Percentiles rank a stretch among this genome's conserved stretches.
Conservation (phyloP, 1,140 invertebrate genomes). For the Drosophila prosaltans region DNA sequence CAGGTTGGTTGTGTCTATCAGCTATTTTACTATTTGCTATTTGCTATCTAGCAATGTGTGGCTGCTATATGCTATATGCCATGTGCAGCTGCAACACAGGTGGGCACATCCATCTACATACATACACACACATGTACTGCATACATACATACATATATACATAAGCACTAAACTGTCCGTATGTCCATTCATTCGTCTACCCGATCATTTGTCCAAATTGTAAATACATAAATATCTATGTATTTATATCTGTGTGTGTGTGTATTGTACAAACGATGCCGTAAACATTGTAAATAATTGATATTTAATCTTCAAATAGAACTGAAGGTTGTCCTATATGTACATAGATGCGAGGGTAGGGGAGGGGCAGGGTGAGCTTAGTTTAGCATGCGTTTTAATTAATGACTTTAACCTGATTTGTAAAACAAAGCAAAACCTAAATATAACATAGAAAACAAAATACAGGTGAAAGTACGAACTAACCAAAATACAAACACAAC, state of each 20-base stretch:
- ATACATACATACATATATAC: too few relatives aligned
- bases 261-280: too few relatives aligned
- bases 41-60: slow-evolving; percentile 13
- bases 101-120: background rate
- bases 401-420: slow-evolving; percentile 60
- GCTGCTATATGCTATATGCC: slow-evolving; percentile 1
- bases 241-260: too few relatives aligned
- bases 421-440: slow-evolving; percentile 55
- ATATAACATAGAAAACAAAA: slow-evolving; percentile 40
- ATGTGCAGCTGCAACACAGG: slow-evolving; percentile 11
- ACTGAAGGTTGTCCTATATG: background rate
- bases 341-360: background rate
- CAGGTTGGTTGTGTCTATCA: slow-evolving; percentile 50
- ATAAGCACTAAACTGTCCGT: too few relatives aligned
- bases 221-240: background rate
- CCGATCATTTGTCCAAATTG: background rate
- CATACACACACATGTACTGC: too few relatives aligned
- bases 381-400: slow-evolving; percentile 44
- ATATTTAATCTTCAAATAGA: slow-evolving; percentile 3
- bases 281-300: background rate
- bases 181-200: background rate
- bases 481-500: slow-evolving; percentile 39
- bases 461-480: slow-evolving; percentile 57
- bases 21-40: background rate
- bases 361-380: background rate